phyloP scores from a whole-genome alignment of 2,797 vertebrate species.

The Hippoglossus hippoglossus region DNA sequence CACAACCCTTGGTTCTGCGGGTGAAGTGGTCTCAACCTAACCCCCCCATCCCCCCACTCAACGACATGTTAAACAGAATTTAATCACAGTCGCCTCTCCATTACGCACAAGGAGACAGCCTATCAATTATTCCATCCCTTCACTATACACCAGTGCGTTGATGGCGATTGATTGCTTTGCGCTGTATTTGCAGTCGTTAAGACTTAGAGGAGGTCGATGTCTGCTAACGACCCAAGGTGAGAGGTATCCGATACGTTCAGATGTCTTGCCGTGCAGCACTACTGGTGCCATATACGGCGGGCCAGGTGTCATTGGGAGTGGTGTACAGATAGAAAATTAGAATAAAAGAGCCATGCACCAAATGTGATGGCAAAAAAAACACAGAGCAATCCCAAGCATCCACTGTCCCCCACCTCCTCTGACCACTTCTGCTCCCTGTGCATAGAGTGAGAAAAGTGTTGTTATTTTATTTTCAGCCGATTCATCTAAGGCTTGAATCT shows the following conservation, averaged over 20 bases:
- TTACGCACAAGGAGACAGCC: conserved; percentile 73
- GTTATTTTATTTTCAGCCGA: conserved; percentile 37
- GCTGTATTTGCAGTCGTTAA: conserved; percentile 76
- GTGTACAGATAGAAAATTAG: not conserved
- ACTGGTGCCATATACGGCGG: conserved; percentile 70
- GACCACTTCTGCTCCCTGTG: conserved; percentile 6
- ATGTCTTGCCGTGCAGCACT: conserved; percentile 50
- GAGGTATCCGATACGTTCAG: conserved; percentile 61
- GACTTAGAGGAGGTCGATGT: conserved; percentile 74
- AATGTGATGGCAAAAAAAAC: not conserved
- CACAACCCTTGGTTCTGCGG: conserved; percentile 60
- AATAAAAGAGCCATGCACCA: not conserved
- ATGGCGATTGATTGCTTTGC: conserved; percentile 77
- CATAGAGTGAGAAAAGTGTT: conserved; percentile 4
- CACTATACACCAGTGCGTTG: conserved; percentile 76
- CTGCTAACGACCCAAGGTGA: conserved; percentile 76
- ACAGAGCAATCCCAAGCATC: not conserved
- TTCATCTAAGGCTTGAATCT: conserved; percentile 52
- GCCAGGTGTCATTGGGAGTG: conserved; percentile 21
- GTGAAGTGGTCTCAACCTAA: conserved; percentile 47
- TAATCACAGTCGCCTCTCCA: conserved; percentile 75
- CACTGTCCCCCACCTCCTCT: not conserved
- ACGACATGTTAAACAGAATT: conserved; percentile 73
- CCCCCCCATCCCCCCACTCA: conserved; percentile 20
- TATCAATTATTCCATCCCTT: conserved; percentile 78